Evolutionary conservation across 2,797 vertebrate species (phyloP).

Genomic region (Gymnoscopelus braueri): DNA sequence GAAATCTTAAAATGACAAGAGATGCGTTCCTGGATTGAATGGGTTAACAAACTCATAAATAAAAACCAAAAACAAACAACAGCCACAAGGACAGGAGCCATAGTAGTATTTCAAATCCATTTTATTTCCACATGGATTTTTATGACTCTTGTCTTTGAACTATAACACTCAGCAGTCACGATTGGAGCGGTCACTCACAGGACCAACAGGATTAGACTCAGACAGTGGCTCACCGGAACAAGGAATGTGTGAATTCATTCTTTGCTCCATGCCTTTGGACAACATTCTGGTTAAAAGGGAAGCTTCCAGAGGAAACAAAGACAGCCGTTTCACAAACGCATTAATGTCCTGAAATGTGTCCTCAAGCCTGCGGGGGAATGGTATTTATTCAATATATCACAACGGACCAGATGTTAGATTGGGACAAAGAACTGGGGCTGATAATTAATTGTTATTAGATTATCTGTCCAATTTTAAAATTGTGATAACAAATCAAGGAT

Average conservation of each 20-base stretch:
- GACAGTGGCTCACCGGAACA: constrained; percentile 29
- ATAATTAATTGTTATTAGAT: constrained; percentile 52
- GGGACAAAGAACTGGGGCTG: constrained; percentile 49
- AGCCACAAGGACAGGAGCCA: no score
- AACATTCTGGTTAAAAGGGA: constrained; percentile 25
- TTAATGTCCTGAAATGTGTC: constrained; percentile 42
- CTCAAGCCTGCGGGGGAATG: constrained; percentile 25
- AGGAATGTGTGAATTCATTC: constrained; percentile 31
- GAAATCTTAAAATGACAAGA: no score
- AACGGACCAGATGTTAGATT: constrained; percentile 42
- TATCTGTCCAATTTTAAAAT: constrained; percentile 44
- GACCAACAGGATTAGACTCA: constrained; percentile 28
- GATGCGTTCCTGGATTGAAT: no score
- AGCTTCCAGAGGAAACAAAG: constrained; percentile 38
- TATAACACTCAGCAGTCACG: constrained; percentile 15
- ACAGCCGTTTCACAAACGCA: constrained; percentile 54
- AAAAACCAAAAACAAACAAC: no score
- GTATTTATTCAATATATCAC: constrained; percentile 37
- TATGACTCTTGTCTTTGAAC: constrained; percentile 35
- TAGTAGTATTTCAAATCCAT: constrained; percentile 14
- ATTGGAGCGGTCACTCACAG: constrained; percentile 25
- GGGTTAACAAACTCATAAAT: no score
- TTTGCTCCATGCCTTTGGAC: constrained; percentile 27
- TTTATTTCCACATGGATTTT: constrained; percentile 51
- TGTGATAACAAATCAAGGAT: constrained; percentile 74